These are phyloP conservation scores for Lanius ludovicianus DNA, from an alignment of 2,113 vertebrate species.

Conservation along the genomic window DNA sequence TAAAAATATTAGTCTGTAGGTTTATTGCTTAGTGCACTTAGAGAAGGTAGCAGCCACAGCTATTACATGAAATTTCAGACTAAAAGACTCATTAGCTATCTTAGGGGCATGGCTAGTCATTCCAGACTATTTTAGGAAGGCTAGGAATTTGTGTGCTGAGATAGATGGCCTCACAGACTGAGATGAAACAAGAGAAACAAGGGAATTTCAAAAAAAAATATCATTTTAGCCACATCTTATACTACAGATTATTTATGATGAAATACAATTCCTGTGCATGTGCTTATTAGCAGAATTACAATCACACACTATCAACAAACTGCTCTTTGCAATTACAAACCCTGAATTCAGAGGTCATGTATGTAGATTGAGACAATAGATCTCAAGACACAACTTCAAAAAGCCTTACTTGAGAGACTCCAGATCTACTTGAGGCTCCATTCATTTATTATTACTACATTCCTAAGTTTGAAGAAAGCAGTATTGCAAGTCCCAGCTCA, in stretches of 20 bases:
- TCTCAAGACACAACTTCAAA: background rate
- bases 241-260: background rate
- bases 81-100: conserved; percentile 17
- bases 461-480: background rate
- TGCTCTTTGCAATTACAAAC: background rate
- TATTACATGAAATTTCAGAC: background rate
- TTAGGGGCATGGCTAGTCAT: background rate
- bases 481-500: background rate
- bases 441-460: background rate
- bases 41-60: background rate
- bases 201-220: conserved; percentile 6
- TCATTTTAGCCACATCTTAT: background rate
- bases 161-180: conserved; percentile 40
- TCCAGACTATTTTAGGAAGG: conserved; percentile 35
- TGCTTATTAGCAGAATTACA: background rate
- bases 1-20: background rate
- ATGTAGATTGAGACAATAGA: background rate
- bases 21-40: background rate
- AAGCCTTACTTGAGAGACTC: background rate
- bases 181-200: background rate
- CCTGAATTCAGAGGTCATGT: background rate
- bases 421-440: background rate
- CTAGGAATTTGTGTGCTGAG: conserved; percentile 3
- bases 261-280: background rate
- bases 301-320: background rate